Conservation (phyloP, 2,888 invertebrate genomes). For the Tenodera sinensis region DNA sequence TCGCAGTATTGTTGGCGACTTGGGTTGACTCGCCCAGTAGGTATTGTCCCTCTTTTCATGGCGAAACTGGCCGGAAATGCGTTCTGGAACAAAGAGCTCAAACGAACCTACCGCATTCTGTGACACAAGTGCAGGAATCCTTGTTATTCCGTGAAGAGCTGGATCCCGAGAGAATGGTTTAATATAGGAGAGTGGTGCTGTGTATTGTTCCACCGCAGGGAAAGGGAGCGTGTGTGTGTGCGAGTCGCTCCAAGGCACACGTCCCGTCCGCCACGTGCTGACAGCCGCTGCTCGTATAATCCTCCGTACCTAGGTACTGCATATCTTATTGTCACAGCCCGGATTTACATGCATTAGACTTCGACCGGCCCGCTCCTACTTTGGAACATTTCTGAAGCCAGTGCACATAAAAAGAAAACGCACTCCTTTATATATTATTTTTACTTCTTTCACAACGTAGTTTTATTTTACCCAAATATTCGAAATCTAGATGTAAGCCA, state of each 20-base stretch:
- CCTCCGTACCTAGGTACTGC: not conserved
- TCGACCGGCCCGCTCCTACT: too few species aligned
- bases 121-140: not conserved
- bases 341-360: too few species aligned
- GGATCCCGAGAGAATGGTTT: not conserved
- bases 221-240: too few species aligned
- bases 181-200: not conserved
- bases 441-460: too few species aligned
- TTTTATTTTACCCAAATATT: too few species aligned
- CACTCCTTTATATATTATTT: too few species aligned
- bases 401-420: too few species aligned
- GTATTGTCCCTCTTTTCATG: not conserved
- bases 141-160: not conserved
- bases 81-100: not conserved
- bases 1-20: not conserved
- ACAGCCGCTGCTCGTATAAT: not conserved
- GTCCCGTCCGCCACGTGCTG: not conserved
- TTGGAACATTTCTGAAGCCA: too few species aligned
- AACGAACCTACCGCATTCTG: not conserved
- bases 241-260: not conserved
- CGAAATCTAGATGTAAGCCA: too few species aligned
- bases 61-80: not conserved
- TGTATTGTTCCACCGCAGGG: not conserved
- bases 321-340: too few species aligned
- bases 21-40: not conserved